Evolutionary conservation across 2,113 vertebrate genomes (phyloP).

Genomic region (Clarias gariepinus): DNA sequence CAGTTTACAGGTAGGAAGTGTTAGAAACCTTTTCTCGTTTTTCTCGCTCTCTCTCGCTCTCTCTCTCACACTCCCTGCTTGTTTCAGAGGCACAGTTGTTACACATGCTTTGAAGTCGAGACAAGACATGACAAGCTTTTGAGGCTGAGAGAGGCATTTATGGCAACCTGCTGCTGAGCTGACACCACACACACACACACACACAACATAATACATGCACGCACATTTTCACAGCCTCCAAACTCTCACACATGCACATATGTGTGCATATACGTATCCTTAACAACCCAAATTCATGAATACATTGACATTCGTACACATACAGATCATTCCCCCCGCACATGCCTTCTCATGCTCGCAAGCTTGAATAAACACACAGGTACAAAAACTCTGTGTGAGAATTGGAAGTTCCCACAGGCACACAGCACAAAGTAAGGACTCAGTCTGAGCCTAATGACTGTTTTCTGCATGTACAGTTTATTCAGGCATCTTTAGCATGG

Average conservation of each 20-base stretch:
- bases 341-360: constrained; percentile 26
- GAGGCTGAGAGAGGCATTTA: constrained; percentile 57
- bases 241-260: constrained; percentile 2
- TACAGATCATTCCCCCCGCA: constrained; percentile 12
- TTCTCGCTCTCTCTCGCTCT: not conserved
- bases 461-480: constrained; percentile 37
- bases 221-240: constrained; percentile 26
- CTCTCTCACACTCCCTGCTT: constrained; percentile 32
- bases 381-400: constrained; percentile 29
- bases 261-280: not conserved
- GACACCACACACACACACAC: constrained; percentile 33
- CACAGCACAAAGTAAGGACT: constrained; percentile 2
- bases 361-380: constrained; percentile 31
- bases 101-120: constrained; percentile 60
- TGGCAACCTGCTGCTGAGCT: constrained; percentile 41
- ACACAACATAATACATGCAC: constrained; percentile 15
- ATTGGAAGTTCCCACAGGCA: constrained; percentile 27
- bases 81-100: constrained; percentile 57
- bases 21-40: not conserved
- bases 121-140: constrained; percentile 60
- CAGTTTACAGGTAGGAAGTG: constrained; percentile 3
- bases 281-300: not conserved
- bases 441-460: constrained; percentile 44
- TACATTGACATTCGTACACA: not conserved
- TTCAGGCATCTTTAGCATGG: constrained; percentile 4